Percentiles rank a stretch among this genome's conserved stretches.
These are phyloP conservation scores for Cyclophora albipunctata DNA, from an alignment of 2,888 invertebrate genomes.

Conservation along the genomic window DNA sequence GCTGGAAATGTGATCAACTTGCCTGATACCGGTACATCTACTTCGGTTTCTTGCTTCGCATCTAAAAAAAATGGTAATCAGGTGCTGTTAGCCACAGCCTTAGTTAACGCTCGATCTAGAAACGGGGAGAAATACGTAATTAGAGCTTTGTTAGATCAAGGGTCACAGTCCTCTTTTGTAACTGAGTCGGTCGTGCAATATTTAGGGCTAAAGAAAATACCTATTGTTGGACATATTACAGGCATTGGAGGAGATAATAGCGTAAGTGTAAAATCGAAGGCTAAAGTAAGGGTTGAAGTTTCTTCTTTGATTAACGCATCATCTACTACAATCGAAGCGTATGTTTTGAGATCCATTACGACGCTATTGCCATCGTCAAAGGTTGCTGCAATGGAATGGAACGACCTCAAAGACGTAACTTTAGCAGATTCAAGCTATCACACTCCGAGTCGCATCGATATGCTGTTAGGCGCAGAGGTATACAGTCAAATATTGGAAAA, in stretches of 20 bases:
- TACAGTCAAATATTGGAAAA: constrained; percentile 15
- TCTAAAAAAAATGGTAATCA: background rate
- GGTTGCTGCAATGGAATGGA: constrained; percentile 2
- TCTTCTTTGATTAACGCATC: background rate
- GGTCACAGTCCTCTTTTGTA: constrained; percentile 20
- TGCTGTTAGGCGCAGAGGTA: constrained; percentile 21
- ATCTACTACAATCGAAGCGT: background rate
- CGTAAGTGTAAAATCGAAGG: background rate
- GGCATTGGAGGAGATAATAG: constrained; percentile 8
- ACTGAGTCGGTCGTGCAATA: background rate
- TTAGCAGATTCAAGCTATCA: constrained; percentile 14
- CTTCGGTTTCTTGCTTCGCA: background rate
- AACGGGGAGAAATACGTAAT: constrained; percentile 5
- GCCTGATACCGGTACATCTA: background rate
- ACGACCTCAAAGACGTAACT: background rate
- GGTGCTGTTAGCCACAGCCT: background rate
- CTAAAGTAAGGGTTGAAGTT: background rate
- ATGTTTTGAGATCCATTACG: too few species aligned
- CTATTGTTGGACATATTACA: constrained; percentile 11
- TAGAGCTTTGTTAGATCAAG: constrained; percentile 22
- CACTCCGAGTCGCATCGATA: constrained; percentile 11
- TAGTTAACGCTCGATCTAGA: constrained; percentile 5
- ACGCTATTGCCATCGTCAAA: too few species aligned
- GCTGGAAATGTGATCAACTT: too few species aligned
- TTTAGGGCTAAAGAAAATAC: background rate